Percentiles rank a stretch among this genome's conserved stretches.
Conservation (phyloP, 2,888 invertebrate genomes). For the Dicroscelio sp. region DNA sequence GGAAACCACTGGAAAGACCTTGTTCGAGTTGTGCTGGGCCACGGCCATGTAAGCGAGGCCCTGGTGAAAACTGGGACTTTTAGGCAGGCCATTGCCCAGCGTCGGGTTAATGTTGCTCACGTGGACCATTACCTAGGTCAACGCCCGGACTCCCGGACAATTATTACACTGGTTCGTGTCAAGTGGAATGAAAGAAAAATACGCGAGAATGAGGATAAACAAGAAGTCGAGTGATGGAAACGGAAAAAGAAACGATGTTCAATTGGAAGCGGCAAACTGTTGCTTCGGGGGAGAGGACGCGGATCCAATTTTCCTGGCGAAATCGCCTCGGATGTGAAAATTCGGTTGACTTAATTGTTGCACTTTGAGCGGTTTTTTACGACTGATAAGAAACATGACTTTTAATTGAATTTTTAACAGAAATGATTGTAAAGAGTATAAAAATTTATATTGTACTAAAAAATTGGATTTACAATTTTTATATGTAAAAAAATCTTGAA, state of each 20-base stretch:
- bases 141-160: not conserved
- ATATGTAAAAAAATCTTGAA: too few species aligned
- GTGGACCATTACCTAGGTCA: slow-evolving; percentile 89
- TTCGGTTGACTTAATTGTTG: slow-evolving; percentile 26
- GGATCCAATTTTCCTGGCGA: slow-evolving; percentile 36
- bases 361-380: too few species aligned
- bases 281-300: slow-evolving; percentile 76
- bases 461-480: too few species aligned
- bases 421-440: too few species aligned
- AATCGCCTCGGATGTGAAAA: not conserved
- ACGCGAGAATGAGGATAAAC: not conserved
- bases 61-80: slow-evolving; percentile 97
- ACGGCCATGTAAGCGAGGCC: slow-evolving; percentile 91
- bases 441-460: too few species aligned
- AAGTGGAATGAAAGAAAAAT: not conserved
- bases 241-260: slow-evolving; percentile 16
- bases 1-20: slow-evolving; percentile 87
- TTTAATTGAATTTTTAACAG: too few species aligned
- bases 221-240: not conserved
- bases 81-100: slow-evolving; percentile 94
- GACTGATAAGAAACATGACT: too few species aligned
- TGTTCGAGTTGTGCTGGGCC: slow-evolving; percentile 80
- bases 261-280: slow-evolving; percentile 83
- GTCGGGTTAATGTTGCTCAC: slow-evolving; percentile 90
- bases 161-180: not conserved